Percentiles rank a stretch among this genome's conserved stretches.
phyloP scores from a whole-genome alignment of 2,888 invertebrate genomes.

The Chrysomela aeneicollis region DNA sequence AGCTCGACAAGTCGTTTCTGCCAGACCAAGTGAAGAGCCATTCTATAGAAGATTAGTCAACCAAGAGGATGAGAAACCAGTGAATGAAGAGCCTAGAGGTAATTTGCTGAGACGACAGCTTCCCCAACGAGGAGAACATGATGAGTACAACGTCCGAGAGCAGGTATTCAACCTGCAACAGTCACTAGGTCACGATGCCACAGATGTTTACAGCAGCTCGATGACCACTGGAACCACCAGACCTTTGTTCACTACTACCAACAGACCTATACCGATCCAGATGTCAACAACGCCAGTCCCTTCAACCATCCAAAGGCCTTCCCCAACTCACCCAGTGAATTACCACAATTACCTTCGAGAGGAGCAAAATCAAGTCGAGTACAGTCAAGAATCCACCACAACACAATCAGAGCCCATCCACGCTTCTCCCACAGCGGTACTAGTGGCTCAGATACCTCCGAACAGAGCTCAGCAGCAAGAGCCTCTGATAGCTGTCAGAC shows the following conservation, averaged over 20 bases:
- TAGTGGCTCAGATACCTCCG: constrained; percentile 65
- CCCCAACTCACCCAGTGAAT: constrained; percentile 42
- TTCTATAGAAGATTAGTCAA: constrained; percentile 52
- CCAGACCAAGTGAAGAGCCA: constrained; percentile 53
- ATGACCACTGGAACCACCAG: constrained; percentile 70
- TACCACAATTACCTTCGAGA: constrained; percentile 45
- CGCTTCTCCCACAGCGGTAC: constrained; percentile 65
- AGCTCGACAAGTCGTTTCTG: constrained; percentile 40
- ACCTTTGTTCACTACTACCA: constrained; percentile 74
- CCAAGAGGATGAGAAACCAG: constrained; percentile 62
- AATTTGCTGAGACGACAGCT: constrained; percentile 72
- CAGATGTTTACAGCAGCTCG: constrained; percentile 74
- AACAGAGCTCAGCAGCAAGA: constrained; percentile 47
- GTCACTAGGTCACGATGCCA: constrained; percentile 70
- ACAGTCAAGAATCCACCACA: constrained; percentile 56
- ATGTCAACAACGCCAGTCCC: constrained; percentile 61
- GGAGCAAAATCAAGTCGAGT: constrained; percentile 38
- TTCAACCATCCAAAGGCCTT: constrained; percentile 48
- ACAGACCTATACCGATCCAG: constrained; percentile 62
- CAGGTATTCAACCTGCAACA: constrained; percentile 68
- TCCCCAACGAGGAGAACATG: constrained; percentile 64
- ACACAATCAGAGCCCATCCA: constrained; percentile 62
- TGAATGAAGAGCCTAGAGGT: constrained; percentile 65
- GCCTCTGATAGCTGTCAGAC: constrained; percentile 62
- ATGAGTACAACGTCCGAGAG: constrained; percentile 62